Base-by-base conservation (phyloP, 2,888 invertebrate genomes). In the Celastrina argiolus region DNA sequence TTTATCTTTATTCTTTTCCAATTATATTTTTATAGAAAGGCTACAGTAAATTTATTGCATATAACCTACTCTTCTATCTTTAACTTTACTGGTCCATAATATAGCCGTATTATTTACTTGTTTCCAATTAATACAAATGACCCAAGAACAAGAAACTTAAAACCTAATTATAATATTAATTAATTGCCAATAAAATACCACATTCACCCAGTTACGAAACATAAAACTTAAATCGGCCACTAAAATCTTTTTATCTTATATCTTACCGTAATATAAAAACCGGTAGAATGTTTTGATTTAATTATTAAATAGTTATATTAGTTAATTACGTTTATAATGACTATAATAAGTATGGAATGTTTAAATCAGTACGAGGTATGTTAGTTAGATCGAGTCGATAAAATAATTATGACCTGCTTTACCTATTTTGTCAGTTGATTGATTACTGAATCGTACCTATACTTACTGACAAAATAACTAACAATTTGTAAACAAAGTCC, bases 181-280 rank as follows among this genome's bases (percentile, higher is more conserved):
- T 51, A 51, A 51, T 22, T 26, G 51, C 22, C 22, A 12, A 51
- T 51, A 51, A 51, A 51, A 51, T 51, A 51, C 22, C 26, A 51
- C 51, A 22, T 51, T 58, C 16, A 31, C 58, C 8, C 16, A 58
- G 58, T 31, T 58, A 58, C 58, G n/a, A 31, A 58, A 58, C 31
- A 58, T 31, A n/a, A 31, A 58, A 58, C 3, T 56, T 28, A 31
- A 8, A 31, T 5, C 51, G 12, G 51, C 51, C 51, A 51, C 14
- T 5, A 5, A 22, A 51, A 41, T 5, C 18, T 16, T 51, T 58
- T 58, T 34, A 59, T 51, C 16, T 45, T 12, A 8, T 51, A 26
- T 51, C 31, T 59, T 59, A 51, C 51, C 36, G 36, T 51, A 51
- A 51, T 51, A 51, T 51, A 59, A n/a, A 56, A 58, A 61, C 61